Conservation (phyloP, 2,113 vertebrate species). For the Leiothrix lutea region DNA sequence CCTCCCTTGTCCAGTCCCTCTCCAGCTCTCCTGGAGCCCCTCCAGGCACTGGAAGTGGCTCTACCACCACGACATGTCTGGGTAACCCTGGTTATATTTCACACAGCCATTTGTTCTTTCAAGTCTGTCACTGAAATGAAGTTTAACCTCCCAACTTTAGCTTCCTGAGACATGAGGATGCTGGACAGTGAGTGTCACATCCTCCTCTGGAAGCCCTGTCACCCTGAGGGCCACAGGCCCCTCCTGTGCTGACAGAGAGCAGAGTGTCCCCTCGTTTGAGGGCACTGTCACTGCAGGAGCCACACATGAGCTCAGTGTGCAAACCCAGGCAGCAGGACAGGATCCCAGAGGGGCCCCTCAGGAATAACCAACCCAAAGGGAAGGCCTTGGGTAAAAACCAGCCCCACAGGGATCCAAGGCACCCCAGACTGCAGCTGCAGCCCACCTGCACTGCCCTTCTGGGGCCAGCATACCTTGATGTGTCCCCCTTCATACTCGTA, state of each 20-base stretch:
- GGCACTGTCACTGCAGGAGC: not conserved
- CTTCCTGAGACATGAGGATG: not conserved
- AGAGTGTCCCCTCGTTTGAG: not conserved
- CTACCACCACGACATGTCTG: not conserved
- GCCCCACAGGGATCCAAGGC: accelerated
- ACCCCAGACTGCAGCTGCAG: too few species aligned
- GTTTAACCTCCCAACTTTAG: not conserved
- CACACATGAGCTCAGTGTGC: accelerated
- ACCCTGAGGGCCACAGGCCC: not conserved
- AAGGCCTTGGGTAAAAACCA: accelerated
- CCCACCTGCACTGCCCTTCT: accelerated
- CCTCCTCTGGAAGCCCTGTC: not conserved
- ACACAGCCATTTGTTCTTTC: not conserved
- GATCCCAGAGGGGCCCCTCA: not conserved
- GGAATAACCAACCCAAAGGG: accelerated
- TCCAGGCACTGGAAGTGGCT: accelerated
- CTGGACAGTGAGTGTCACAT: accelerated
- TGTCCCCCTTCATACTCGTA: constrained; percentile 96
- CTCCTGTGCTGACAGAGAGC: not conserved
- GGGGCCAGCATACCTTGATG: constrained; percentile 80
- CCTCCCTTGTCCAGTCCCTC: accelerated
- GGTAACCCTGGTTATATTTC: not conserved
- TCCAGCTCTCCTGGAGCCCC: not conserved
- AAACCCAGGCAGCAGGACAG: accelerated
- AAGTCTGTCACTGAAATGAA: not conserved